Conservation (phyloP, 2,888 invertebrate species). For the Acanthosepion lycidas region DNA sequence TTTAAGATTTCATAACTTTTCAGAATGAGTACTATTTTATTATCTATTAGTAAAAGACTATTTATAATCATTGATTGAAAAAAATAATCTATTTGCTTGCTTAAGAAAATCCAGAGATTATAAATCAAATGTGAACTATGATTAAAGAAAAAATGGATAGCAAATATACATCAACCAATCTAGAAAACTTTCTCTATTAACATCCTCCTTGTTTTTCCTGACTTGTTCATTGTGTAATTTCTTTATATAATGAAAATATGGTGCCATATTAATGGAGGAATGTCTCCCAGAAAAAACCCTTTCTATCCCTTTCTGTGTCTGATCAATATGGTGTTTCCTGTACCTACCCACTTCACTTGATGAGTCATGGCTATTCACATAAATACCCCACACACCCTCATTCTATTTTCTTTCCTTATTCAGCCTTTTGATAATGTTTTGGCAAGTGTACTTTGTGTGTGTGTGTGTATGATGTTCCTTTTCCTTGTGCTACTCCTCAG, state of each 20-base stretch:
- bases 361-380: neutral
- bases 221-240: neutral
- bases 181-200: neutral
- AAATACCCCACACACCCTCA: neutral
- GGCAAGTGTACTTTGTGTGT: neutral
- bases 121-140: no score
- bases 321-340: conserved; percentile 9
- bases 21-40: no score
- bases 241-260: neutral
- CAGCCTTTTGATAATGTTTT: neutral
- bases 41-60: no score
- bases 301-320: neutral
- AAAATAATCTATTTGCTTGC: no score
- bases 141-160: no score
- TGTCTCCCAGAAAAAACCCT: neutral
- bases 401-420: neutral
- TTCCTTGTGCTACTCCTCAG: neutral
- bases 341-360: conserved; percentile 17
- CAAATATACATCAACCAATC: neutral
- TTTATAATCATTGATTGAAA: no score
- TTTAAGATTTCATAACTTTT: no score
- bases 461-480: neutral
- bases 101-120: no score
- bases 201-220: neutral
- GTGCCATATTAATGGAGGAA: neutral